Conservation (phyloP, 2,113 vertebrate species). For the Meriones unguiculatus region DNA sequence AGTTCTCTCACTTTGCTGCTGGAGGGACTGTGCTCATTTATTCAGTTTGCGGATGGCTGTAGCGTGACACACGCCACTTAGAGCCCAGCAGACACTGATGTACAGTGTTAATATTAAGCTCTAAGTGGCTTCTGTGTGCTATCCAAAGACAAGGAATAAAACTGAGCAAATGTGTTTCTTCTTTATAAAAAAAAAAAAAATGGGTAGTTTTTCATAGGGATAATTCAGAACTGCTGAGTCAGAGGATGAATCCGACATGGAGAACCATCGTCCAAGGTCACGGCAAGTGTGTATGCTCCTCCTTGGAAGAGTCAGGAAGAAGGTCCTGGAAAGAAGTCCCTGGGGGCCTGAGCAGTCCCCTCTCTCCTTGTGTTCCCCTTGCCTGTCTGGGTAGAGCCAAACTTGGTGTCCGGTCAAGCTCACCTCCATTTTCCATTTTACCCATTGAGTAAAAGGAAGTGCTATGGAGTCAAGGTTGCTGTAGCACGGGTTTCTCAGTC, state of each 20-base stretch:
- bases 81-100: not conserved
- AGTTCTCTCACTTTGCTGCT: not conserved
- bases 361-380: not conserved
- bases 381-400: not conserved
- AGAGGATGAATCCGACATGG: not conserved
- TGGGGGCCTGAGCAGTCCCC: not conserved
- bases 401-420: not conserved
- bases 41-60: slow-evolving; percentile 46
- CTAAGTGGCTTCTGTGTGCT: slow-evolving; percentile 46
- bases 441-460: not conserved
- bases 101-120: slow-evolving; percentile 74
- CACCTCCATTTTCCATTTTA: not conserved
- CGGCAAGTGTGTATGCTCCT: no score
- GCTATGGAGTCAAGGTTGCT: not conserved
- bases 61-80: not conserved
- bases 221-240: slow-evolving; percentile 35
- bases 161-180: slow-evolving; percentile 75
- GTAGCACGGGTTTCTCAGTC: not conserved
- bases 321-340: not conserved
- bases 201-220: slow-evolving; percentile 26
- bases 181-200: slow-evolving; percentile 78
- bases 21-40: not conserved
- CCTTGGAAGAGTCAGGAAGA: not conserved
- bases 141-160: slow-evolving; percentile 25
- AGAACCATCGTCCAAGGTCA: fast-evolving